A percentile compares a stretch with the other conserved stretches of the same genome.
phyloP scores from a whole-genome alignment of 1,140 invertebrate genomes.

The Drosophila serrata region DNA sequence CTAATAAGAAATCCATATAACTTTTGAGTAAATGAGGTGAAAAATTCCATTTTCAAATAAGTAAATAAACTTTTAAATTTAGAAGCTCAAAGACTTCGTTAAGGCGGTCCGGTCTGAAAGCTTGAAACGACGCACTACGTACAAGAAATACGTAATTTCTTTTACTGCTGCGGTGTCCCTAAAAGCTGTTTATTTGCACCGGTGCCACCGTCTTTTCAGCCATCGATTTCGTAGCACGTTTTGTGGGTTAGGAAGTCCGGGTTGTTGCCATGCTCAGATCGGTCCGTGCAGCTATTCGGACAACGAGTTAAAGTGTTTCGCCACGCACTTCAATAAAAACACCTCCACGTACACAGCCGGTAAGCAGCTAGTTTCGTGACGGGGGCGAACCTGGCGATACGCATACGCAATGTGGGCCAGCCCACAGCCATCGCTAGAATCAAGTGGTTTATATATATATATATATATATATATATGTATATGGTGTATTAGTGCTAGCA shows the following conservation, averaged over 20 bases:
- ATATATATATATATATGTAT: no score
- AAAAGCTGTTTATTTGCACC: conserved; percentile 10
- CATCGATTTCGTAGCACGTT: conserved; percentile 52
- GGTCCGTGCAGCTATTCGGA: conserved; percentile 57
- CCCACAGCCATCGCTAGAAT: conserved; percentile 36
- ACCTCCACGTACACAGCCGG: conserved; percentile 65
- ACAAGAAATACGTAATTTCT: conserved; percentile 11
- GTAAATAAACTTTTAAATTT: not conserved
- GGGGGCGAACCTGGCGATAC: conserved; percentile 65
- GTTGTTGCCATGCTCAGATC: conserved; percentile 30
- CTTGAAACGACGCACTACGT: not conserved
- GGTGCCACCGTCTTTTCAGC: not conserved
- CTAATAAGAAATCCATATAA: not conserved
- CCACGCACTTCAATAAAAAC: conserved; percentile 82
- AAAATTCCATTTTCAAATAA: not conserved
- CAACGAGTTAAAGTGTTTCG: conserved; percentile 77
- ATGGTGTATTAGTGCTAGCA: conserved; percentile 28
- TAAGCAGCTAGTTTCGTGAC: conserved; percentile 63
- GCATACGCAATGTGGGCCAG: conserved; percentile 70
- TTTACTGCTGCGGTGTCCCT: conserved; percentile 15
- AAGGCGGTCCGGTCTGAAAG: not conserved
- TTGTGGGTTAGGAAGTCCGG: conserved; percentile 28
- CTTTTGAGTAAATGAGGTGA: not conserved
- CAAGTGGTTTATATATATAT: conserved; percentile 8
- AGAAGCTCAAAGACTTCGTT: not conserved